phyloP scores from a whole-genome alignment of 2,888 invertebrate genomes.

The Dichetophora obliterata region DNA sequence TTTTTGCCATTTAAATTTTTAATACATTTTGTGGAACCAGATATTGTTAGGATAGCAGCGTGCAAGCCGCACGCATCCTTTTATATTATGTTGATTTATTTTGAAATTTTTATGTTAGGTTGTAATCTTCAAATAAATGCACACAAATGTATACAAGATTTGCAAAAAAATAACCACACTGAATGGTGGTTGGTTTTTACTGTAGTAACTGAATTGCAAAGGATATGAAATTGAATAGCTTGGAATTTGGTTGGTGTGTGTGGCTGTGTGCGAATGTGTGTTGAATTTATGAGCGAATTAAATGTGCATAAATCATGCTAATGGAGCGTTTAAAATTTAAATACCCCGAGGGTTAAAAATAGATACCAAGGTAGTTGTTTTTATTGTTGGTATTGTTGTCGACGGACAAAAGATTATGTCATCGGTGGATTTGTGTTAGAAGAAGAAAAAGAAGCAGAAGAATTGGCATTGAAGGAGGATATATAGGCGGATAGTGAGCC shows the following conservation, averaged over 20 bases:
- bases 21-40: neutral
- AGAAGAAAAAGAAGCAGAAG: neutral
- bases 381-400: neutral
- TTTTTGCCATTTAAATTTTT: constrained; percentile 33
- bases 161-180: neutral
- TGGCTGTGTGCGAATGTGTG: constrained; percentile 9
- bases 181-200: constrained; percentile 5
- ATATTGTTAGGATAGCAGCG: constrained; percentile 13
- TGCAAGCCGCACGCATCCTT: constrained; percentile 10
- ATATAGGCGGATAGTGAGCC: neutral
- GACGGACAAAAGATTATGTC: constrained; percentile 31
- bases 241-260: neutral
- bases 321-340: constrained; percentile 47
- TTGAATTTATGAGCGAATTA: constrained; percentile 41
- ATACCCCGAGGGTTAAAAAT: constrained; percentile 25
- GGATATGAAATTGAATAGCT: constrained; percentile 14
- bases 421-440: neutral
- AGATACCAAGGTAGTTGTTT: neutral
- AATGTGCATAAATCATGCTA: constrained; percentile 48
- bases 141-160: constrained; percentile 3
- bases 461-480: neutral
- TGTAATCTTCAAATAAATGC: constrained; percentile 1
- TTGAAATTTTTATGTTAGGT: constrained; percentile 9
- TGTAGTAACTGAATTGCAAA: constrained; percentile 20
- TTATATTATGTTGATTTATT: constrained; percentile 7